Percentiles rank a stretch among this genome's conserved stretches.
Conservation (phyloP, 1,140 invertebrate genomes). For the Cotesia chilonis region DNA sequence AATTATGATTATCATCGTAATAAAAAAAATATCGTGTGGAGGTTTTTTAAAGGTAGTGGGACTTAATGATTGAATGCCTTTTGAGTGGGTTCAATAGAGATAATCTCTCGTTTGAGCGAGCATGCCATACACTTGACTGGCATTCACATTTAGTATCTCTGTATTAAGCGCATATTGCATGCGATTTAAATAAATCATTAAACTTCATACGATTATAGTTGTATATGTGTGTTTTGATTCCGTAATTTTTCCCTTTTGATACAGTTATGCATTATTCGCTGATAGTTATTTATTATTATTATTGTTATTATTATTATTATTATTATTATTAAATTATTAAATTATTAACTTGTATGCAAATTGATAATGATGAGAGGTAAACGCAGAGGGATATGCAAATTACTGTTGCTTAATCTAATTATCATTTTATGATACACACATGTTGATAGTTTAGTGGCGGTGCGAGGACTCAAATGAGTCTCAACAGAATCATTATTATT, state of each 20-base stretch:
- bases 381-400: too few relatives aligned
- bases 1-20: neutral
- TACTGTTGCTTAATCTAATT: constrained; percentile 1
- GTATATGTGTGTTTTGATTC: neutral
- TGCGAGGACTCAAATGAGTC: neutral
- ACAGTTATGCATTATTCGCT: neutral
- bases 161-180: neutral
- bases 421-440: neutral
- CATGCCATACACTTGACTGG: constrained; percentile 29
- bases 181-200: constrained; percentile 24
- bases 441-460: too few relatives aligned
- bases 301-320: too few relatives aligned
- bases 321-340: too few relatives aligned
- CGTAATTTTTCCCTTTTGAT: constrained; percentile 5
- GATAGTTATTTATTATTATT: too few relatives aligned
- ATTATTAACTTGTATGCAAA: too few relatives aligned
- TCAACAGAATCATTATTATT: constrained; percentile 11
- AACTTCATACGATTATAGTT: constrained; percentile 12
- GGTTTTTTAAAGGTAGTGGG: constrained; percentile 9
- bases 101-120: neutral
- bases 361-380: too few relatives aligned
- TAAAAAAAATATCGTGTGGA: neutral
- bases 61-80: constrained; percentile 25
- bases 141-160: constrained; percentile 33
- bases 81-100: constrained; percentile 35